phyloP scores from a whole-genome alignment of 2,113 vertebrate genomes.

The Hiodon tergisus region DNA sequence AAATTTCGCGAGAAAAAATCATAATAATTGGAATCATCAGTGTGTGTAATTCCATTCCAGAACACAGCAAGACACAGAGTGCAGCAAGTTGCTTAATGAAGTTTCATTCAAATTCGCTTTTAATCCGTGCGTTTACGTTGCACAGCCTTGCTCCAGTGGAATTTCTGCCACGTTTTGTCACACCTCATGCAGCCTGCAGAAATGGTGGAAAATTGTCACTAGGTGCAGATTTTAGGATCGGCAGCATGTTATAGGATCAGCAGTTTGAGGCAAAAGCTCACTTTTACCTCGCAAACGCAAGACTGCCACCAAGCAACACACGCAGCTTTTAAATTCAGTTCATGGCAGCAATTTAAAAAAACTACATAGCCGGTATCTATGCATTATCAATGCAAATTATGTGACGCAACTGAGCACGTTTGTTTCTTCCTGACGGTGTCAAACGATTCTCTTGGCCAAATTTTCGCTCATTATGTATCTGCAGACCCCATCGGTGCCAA shows the following conservation, averaged over 20 bases:
- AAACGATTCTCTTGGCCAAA: constrained; percentile 32
- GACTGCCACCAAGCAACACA: no score
- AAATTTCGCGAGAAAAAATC: no score
- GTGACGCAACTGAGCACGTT: constrained; percentile 6
- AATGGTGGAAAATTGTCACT: no score
- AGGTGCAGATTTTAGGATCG: no score
- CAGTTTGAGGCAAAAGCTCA: no score
- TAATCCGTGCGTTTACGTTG: background rate
- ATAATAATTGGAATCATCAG: no score
- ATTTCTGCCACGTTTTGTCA: background rate
- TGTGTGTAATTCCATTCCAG: no score
- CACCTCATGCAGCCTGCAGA: background rate
- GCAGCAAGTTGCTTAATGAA: no score
- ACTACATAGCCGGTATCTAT: no score
- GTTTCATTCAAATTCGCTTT: background rate
- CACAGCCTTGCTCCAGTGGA: background rate
- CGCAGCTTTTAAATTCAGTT: background rate
- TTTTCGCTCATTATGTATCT: constrained; percentile 40
- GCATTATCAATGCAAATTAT: background rate
- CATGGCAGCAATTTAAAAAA: background rate
- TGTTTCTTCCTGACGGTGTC: background rate
- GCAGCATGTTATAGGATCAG: no score
- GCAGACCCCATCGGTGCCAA: constrained; percentile 20
- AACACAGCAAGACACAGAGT: no score
- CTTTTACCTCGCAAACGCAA: no score